Percentiles rank a stretch among this genome's conserved stretches.
phyloP scores from a whole-genome alignment of 2,888 invertebrate genomes.

The Xestia ashworthii region DNA sequence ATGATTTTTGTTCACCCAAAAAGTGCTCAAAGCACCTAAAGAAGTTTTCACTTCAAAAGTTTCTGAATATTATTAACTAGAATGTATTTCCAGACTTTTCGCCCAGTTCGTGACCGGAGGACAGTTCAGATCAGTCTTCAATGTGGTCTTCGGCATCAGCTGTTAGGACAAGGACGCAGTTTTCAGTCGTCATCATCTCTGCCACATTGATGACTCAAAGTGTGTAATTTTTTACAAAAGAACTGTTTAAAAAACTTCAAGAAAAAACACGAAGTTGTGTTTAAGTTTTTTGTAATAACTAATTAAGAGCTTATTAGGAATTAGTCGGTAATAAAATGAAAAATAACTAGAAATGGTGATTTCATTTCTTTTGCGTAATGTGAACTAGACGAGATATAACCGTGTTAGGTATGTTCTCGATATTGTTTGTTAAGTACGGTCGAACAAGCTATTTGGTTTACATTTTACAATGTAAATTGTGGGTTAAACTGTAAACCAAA shows the following conservation, averaged over 20 bases:
- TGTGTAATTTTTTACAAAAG: conserved; percentile 29
- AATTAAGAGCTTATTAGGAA: conserved; percentile 54
- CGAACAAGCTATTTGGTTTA: too few species aligned
- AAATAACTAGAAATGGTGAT: background rate
- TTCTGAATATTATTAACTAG: too few species aligned
- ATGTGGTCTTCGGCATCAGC: conserved; percentile 76
- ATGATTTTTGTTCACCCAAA: too few species aligned
- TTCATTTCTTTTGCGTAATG: background rate
- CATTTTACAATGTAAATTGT: too few species aligned
- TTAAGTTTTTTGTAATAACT: conserved; percentile 35
- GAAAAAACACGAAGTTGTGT: conserved; percentile 39
- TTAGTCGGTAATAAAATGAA: conserved; percentile 10
- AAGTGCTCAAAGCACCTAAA: too few species aligned
- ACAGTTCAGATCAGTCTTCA: conserved; percentile 76
- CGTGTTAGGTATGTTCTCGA: background rate
- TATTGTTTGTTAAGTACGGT: background rate
- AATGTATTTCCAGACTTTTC: conserved; percentile 74
- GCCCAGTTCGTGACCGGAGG: conserved; percentile 83
- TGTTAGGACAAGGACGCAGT: conserved; percentile 35
- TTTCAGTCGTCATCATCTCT: conserved; percentile 13
- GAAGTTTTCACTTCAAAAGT: too few species aligned
- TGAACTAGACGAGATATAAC: background rate
- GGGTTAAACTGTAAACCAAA: too few species aligned
- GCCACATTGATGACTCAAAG: conserved; percentile 13
- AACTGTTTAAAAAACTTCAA: conserved; percentile 12